These are phyloP conservation scores for Spheniscus humboldti DNA, from an alignment of 2,797 vertebrate species.

Conservation along the genomic window DNA sequence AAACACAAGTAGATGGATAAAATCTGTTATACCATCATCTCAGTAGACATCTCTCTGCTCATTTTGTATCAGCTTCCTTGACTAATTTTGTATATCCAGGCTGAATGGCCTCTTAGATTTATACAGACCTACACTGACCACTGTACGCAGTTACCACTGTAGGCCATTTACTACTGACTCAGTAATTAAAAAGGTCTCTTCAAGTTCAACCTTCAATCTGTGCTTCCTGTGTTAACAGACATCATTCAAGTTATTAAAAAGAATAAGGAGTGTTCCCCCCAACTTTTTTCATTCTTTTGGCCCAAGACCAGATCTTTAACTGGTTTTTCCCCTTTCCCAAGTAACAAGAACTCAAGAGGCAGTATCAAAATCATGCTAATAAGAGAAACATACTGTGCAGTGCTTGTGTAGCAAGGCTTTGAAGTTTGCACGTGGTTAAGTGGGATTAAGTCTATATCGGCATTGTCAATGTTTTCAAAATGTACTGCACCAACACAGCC, in stretches of 20 bases:
- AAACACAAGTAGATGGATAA: background rate
- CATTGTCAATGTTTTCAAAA: constrained; percentile 70
- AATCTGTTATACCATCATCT: background rate
- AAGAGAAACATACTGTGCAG: constrained; percentile 56
- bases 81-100: background rate
- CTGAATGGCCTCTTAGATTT: background rate
- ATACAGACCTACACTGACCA: background rate
- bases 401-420: constrained; percentile 29
- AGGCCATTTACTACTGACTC: background rate
- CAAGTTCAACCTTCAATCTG: background rate
- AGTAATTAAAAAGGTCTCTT: background rate
- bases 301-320: background rate
- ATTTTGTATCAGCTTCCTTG: background rate
- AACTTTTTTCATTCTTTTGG: background rate
- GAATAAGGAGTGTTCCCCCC: fast-evolving
- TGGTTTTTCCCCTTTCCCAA: background rate
- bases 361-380: background rate
- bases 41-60: background rate
- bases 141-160: background rate
- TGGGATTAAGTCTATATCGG: constrained; percentile 45
- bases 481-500: constrained; percentile 70
- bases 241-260: background rate
- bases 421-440: constrained; percentile 59
- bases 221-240: background rate
- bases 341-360: background rate